Evolutionary conservation across 2,888 invertebrate species (phyloP).

Genomic region (Drosophila mercatorum): DNA sequence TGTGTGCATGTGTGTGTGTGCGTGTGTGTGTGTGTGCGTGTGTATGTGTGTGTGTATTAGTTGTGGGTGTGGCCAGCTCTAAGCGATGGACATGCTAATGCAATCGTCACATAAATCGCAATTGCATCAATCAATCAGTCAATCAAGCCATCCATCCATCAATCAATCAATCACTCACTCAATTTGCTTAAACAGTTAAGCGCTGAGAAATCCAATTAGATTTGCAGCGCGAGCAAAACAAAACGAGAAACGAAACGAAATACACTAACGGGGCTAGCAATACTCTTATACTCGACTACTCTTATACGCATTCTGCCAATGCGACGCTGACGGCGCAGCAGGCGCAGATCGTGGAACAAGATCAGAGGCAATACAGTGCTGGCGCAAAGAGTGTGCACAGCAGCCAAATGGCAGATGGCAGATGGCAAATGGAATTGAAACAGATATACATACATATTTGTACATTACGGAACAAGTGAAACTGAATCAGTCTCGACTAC

Average conservation of each 20-base stretch:
- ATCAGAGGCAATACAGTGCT: constrained; percentile 2
- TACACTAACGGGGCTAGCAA: not conserved
- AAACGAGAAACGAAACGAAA: not conserved
- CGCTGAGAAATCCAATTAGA: constrained; percentile 4
- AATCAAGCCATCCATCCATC: constrained; percentile 31
- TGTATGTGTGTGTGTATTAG: not conserved
- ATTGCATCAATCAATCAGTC: constrained; percentile 63
- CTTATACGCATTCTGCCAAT: too few species aligned
- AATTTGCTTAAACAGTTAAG: constrained; percentile 17
- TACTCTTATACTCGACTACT: not conserved
- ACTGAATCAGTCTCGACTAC: not conserved
- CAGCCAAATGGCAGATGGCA: too few species aligned
- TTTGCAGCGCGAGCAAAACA: not conserved
- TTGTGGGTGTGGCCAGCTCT: constrained; percentile 16
- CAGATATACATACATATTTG: too few species aligned
- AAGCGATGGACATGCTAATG: constrained; percentile 57
- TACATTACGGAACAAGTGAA: not conserved
- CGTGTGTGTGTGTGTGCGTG: not conserved
- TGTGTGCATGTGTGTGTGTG: not conserved
- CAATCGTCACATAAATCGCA: constrained; percentile 74
- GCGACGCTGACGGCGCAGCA: too few species aligned
- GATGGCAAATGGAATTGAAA: too few species aligned
- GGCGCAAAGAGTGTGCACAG: not conserved
- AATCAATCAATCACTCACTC: constrained; percentile 38
- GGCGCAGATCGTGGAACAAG: not conserved